Base-by-base conservation (phyloP, 2,797 vertebrate genomes). In the Simalia tracyae region DNA sequence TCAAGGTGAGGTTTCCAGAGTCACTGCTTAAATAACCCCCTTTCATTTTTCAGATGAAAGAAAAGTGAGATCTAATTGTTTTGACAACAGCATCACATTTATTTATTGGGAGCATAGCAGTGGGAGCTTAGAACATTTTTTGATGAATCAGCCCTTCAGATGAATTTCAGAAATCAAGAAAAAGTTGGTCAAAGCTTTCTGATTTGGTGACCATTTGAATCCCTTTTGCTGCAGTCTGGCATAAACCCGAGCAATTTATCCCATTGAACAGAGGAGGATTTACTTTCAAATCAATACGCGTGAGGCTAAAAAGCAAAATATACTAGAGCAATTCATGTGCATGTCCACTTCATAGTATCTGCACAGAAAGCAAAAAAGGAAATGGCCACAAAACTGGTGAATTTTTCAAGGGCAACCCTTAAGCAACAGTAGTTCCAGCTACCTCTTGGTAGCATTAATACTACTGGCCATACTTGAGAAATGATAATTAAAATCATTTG, bases 41-140 rank as follows among this genome's bases (percentile, higher is more conserved):
- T 2, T 12, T 31, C 86, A 84, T 86, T 50, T 92, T 90, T 91
- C 89, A 93, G 72, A 17, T 59, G 50, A 56, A 84, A 31, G 19
- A 63, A 15, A 86, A 76, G n/a, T 22, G 86, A 56, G 19, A 5
- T 36, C 91, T 68, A 84, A 91, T 91, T 95, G 66, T 84, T 95
- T 86, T 91, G 56, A 92, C 84, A 90, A 60, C 60, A 61, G 31
- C 2, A 31, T 64, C 61, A 3, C 28, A 90, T 36, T 85, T 36
- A 63, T 90, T 84, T 66, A 15, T 26, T 57, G 26, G 84, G 22
- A 66, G n/a, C 9, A 31, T 15, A 90, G 1, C 46, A 56, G 24
- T 19, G 36, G 24, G 15, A 68, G 11, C 57, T 4, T 36, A 15
- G 9, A 50, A 63, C 54, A n/a, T 60, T 60, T 19, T 31, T 59